A percentile compares a stretch with the other conserved stretches of the same genome.
These are phyloP conservation scores for Orchesella flavescens DNA, from an alignment of 2,888 invertebrate genomes.

Conservation along the genomic window DNA sequence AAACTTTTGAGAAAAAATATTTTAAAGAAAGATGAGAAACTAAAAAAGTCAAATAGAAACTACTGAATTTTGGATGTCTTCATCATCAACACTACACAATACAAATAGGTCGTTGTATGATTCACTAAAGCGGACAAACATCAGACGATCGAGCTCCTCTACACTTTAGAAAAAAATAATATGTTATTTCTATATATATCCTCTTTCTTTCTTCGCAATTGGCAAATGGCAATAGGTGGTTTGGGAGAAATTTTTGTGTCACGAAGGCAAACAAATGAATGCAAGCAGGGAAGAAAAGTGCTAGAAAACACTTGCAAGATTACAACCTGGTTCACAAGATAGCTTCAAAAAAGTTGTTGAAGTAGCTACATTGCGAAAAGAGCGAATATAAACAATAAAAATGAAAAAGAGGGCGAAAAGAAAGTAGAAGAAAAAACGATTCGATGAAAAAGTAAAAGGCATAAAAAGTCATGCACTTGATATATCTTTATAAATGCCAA, in stretches of 20 bases:
- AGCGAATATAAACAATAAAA: background rate
- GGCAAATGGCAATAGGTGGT: conserved; percentile 46
- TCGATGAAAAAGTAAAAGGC: conserved; percentile 47
- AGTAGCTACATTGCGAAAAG: background rate
- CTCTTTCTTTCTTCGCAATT: conserved; percentile 26
- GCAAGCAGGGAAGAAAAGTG: conserved; percentile 6
- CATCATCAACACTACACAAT: background rate
- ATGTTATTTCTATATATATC: too few relatives aligned
- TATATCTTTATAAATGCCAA: conserved; percentile 40
- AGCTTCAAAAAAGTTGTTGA: conserved; percentile 1
- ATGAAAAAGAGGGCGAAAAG: conserved; percentile 1
- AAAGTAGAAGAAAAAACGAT: conserved; percentile 16
- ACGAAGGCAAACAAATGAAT: conserved; percentile 51
- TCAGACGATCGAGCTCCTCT: too few relatives aligned
- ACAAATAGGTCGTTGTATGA: background rate
- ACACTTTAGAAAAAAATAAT: too few relatives aligned
- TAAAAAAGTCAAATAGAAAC: conserved; percentile 39
- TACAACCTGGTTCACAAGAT: conserved; percentile 1
- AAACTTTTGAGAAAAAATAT: background rate
- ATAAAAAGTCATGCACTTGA: conserved; percentile 52
- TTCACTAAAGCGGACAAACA: background rate
- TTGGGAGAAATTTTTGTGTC: conserved; percentile 39
- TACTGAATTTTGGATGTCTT: too few relatives aligned
- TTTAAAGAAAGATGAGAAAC: conserved; percentile 22
- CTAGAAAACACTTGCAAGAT: conserved; percentile 14